Evolutionary conservation across 2,888 invertebrate genomes (phyloP).

Genomic region (Drosophila monieri): DNA sequence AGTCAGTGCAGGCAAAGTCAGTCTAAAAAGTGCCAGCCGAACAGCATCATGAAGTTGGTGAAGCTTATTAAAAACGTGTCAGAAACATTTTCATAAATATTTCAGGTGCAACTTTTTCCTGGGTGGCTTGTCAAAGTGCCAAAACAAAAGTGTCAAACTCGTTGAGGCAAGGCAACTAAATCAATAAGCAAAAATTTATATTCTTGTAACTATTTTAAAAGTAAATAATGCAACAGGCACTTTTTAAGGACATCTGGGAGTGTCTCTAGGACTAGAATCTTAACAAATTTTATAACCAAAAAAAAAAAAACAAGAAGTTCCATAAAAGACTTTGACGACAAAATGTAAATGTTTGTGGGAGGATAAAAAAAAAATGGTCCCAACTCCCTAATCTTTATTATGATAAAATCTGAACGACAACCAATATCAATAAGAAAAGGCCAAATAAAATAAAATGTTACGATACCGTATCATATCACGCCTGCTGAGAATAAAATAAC

Average conservation of each 20-base stretch:
- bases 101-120: slow-evolving; percentile 65
- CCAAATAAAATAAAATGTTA: slow-evolving; percentile 77
- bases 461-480: slow-evolving; percentile 74
- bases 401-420: slow-evolving; percentile 56
- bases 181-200: slow-evolving; percentile 61
- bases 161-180: slow-evolving; percentile 56
- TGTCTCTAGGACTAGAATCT: too few species aligned
- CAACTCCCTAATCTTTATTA: background rate
- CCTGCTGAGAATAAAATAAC: slow-evolving; percentile 11
- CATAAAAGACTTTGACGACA: slow-evolving; percentile 10
- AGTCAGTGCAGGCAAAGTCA: slow-evolving; percentile 26
- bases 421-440: slow-evolving; percentile 70
- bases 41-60: slow-evolving; percentile 21
- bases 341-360: background rate
- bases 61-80: slow-evolving; percentile 76
- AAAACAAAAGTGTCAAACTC: slow-evolving; percentile 74
- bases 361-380: background rate
- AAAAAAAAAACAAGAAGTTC: slow-evolving; percentile 55
- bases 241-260: too few species aligned
- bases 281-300: background rate
- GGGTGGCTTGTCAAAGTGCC: slow-evolving; percentile 70
- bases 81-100: slow-evolving; percentile 78
- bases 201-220: background rate
- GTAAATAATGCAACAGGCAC: too few species aligned
- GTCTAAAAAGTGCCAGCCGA: slow-evolving; percentile 31